Evolutionary conservation across 2,113 vertebrate genomes (phyloP).

Genomic region (Suncus etruscus): DNA sequence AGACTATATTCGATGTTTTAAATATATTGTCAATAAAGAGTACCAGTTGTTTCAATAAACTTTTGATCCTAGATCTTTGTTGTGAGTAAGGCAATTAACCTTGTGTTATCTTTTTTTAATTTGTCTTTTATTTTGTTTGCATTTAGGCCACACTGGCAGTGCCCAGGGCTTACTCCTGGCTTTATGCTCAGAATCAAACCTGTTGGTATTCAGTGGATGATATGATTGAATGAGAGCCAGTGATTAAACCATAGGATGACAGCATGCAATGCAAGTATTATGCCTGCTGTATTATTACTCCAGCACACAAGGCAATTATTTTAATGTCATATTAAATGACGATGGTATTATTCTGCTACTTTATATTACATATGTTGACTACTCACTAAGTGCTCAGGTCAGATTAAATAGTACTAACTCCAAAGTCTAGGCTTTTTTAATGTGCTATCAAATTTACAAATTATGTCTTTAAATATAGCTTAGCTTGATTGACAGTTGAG

Average conservation of each 20-base stretch:
- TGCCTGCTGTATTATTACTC: no score
- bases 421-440: background rate
- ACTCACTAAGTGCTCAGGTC: background rate
- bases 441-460: background rate
- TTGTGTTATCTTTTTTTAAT: no score
- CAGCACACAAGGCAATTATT: background rate
- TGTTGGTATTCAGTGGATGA: no score
- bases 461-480: background rate
- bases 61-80: background rate
- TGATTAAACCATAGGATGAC: no score
- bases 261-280: no score
- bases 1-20: background rate
- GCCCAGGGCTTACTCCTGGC: no score
- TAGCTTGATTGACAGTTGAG: background rate
- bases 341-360: background rate
- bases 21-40: background rate
- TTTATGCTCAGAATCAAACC: background rate
- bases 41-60: background rate
- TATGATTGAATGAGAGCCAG: no score
- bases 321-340: conserved; percentile 1
- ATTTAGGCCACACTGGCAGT: no score
- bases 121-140: no score
- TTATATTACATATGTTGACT: background rate
- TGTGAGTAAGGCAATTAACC: no score
- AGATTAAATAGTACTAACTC: background rate